Evolutionary conservation across 2,797 vertebrate genomes (phyloP).

Genomic region (Liasis olivaceus): DNA sequence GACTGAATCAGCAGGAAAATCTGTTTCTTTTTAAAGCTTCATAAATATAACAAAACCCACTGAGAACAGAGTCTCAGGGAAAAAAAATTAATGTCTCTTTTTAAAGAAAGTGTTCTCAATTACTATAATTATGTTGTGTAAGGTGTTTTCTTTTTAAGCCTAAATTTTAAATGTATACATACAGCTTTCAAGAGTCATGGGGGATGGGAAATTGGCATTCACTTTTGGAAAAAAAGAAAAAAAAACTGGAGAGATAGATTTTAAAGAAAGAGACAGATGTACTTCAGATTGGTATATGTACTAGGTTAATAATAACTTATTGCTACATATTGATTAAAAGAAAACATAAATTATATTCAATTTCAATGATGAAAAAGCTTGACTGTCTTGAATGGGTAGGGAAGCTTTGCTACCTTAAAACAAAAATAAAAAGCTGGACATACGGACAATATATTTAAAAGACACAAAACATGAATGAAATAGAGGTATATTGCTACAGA

Average conservation of each 20-base stretch:
- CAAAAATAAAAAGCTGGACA: background rate
- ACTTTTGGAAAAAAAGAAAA: background rate
- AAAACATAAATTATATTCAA: background rate
- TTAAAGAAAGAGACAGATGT: slow-evolving; percentile 6
- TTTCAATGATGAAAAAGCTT: background rate
- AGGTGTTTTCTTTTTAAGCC: slow-evolving; percentile 11
- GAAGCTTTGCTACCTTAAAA: background rate
- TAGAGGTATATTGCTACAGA: background rate
- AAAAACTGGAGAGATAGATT: background rate
- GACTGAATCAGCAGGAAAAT: slow-evolving; percentile 20
- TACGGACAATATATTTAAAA: background rate
- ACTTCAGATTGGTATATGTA: background rate
- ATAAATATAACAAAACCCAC: slow-evolving; percentile 17
- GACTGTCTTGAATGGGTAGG: background rate
- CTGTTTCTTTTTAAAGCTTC: slow-evolving; percentile 20
- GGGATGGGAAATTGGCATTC: background rate
- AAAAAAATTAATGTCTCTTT: slow-evolving; percentile 8
- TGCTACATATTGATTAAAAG: background rate
- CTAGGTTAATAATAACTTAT: background rate
- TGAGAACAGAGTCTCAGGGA: background rate
- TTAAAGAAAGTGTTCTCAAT: background rate
- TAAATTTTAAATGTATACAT: slow-evolving; percentile 11
- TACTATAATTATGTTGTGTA: background rate
- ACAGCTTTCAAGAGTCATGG: background rate
- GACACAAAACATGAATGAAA: background rate